phyloP scores from a whole-genome alignment of 92 coral and sea anemone genomes.

The Pocillopora meandrina region DNA sequence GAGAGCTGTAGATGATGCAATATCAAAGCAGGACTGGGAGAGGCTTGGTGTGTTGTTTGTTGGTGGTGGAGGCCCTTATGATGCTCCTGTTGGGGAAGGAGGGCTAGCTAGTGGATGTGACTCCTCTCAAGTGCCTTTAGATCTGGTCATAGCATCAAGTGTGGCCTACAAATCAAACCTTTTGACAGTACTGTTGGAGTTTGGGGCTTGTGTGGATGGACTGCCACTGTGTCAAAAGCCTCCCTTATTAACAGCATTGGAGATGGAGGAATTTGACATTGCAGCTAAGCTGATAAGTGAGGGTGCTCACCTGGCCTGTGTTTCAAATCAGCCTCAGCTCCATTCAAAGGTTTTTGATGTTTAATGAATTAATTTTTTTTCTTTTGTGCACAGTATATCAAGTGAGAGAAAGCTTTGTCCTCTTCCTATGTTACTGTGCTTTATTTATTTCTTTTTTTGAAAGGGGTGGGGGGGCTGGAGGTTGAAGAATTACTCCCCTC shows the following conservation, averaged over 20 bases:
- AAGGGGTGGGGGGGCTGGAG: too few relatives aligned
- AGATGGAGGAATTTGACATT: constrained; percentile 41
- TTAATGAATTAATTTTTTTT: not conserved
- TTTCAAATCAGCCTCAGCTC: constrained; percentile 23
- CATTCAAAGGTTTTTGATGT: constrained; percentile 39
- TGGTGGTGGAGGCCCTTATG: constrained; percentile 48
- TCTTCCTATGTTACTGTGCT: too few relatives aligned
- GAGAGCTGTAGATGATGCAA: constrained; percentile 54
- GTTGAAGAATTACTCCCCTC: too few relatives aligned
- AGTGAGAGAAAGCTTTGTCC: not conserved
- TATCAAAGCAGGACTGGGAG: constrained; percentile 51
- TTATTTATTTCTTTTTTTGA: too few relatives aligned
- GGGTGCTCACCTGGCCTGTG: constrained; percentile 40
- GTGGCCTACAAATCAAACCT: constrained; percentile 21
- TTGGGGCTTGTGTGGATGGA: constrained; percentile 56
- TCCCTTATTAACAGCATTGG: constrained; percentile 54
- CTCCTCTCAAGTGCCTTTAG: constrained; percentile 48
- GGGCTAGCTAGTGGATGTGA: constrained; percentile 45
- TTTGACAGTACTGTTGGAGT: constrained; percentile 23
- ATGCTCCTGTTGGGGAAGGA: constrained; percentile 12
- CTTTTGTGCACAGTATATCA: not conserved
- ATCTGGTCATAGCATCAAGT: constrained; percentile 23
- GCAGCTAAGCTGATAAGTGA: constrained; percentile 30
- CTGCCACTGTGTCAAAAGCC: constrained; percentile 36
- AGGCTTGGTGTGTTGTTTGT: constrained; percentile 50